These are phyloP conservation scores for Tridacna crocea DNA, from an alignment of 2,888 invertebrate genomes.

Conservation along the genomic window DNA sequence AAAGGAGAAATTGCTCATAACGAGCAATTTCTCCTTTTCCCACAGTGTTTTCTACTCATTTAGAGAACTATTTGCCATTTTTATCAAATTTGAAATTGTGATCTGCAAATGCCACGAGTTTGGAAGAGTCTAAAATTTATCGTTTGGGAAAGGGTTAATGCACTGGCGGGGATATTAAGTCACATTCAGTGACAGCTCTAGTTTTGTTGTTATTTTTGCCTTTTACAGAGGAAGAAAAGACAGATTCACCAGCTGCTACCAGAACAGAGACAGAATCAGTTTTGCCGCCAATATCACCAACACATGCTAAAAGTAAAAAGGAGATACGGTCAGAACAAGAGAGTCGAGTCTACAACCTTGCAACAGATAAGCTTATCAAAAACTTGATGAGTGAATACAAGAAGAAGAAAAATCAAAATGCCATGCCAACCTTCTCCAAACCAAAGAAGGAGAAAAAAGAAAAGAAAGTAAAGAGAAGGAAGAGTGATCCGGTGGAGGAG, in stretches of 20 bases:
- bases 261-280: conserved; percentile 33
- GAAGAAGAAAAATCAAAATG: conserved; percentile 85
- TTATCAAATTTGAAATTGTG: too few relatives aligned
- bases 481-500: conserved; percentile 73
- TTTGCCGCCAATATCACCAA: conserved; percentile 53
- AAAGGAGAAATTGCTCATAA: too few relatives aligned
- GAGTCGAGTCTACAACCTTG: conserved; percentile 84
- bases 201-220: too few relatives aligned
- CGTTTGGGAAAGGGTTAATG: too few relatives aligned
- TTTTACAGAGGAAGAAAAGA: neutral
- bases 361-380: conserved; percentile 85
- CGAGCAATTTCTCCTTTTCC: too few relatives aligned
- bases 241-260: conserved; percentile 6
- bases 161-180: too few relatives aligned
- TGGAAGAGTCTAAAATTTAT: too few relatives aligned
- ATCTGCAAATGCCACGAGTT: too few relatives aligned
- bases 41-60: too few relatives aligned
- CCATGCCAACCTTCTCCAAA: conserved; percentile 83
- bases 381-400: conserved; percentile 86
- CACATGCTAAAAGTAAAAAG: conserved; percentile 71
- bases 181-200: too few relatives aligned
- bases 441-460: conserved; percentile 51
- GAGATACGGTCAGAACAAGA: conserved; percentile 77
- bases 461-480: conserved; percentile 50
- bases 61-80: too few relatives aligned